These are phyloP conservation scores for Mus musculus DNA, from an alignment of 2,113 vertebrate species.

Conservation along the genomic window GRCm39 chr8:121788501-121789000, in stretches of 20 bases:
- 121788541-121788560: not conserved
- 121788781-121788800: not conserved
- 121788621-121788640: not conserved
- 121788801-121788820: not conserved
- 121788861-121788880: not conserved
- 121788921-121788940: too few relatives aligned
- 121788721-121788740: not conserved
- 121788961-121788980: not conserved
- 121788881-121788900: not conserved
- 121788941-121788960: not conserved
- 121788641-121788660: too few relatives aligned
- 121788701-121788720: not conserved
- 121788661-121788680: too few relatives aligned
- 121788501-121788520: too few relatives aligned
- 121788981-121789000: not conserved
- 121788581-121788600: not conserved
- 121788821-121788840: too few relatives aligned
- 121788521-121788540: not conserved
- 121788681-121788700: too few relatives aligned
- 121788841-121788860: not conserved
- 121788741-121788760: not conserved
- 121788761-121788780: not conserved
- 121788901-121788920: not conserved
- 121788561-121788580: not conserved
- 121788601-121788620: accelerated